These are phyloP conservation scores for Ochotona princeps DNA, from an alignment of 2,113 vertebrate genomes.

Conservation along the genomic window DNA sequence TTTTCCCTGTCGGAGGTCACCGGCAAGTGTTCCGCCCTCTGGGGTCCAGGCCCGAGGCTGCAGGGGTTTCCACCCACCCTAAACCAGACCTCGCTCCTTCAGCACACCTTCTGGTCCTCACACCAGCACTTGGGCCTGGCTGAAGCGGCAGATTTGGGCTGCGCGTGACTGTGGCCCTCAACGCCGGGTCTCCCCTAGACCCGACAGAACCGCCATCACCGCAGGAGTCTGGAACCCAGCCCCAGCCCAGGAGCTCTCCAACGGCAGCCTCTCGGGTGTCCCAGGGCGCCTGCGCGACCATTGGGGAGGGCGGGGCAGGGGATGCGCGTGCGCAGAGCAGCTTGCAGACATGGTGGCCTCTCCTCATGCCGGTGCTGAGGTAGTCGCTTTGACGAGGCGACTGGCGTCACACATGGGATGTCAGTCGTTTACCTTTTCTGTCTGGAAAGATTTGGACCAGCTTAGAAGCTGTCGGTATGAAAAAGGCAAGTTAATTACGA, in stretches of 20 bases:
- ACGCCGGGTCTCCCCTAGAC: neutral
- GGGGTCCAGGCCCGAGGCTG: neutral
- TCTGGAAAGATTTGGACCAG: neutral
- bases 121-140: neutral
- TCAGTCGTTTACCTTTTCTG: neutral
- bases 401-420: neutral
- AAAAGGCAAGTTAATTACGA: neutral
- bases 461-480: neutral
- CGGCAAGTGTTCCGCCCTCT: neutral
- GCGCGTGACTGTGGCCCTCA: neutral
- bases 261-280: neutral
- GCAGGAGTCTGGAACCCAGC: neutral
- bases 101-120: neutral
- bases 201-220: constrained; percentile 18
- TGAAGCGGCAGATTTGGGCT: neutral
- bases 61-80: neutral
- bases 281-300: neutral
- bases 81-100: rapidly evolving
- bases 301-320: rapidly evolving
- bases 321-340: neutral
- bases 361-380: no score
- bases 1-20: neutral
- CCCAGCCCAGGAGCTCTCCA: neutral
- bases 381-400: no score
- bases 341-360: no score